phyloP scores from a whole-genome alignment of 30 jellyfish, hydroid and myxozoan species.

The Nemopilema nomurai region DNA sequence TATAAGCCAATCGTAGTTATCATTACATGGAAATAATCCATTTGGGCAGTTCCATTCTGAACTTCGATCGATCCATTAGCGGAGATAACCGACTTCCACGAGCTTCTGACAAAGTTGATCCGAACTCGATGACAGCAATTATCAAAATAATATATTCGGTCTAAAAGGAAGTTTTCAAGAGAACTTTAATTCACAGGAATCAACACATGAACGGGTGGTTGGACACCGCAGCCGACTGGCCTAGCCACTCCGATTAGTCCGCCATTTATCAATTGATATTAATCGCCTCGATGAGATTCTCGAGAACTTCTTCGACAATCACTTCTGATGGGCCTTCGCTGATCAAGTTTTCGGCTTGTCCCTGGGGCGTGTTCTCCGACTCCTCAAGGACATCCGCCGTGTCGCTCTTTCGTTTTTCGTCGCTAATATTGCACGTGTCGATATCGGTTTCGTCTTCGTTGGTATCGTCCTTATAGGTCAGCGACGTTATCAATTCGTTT shows the following conservation, averaged over 20 bases:
- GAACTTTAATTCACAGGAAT: background rate
- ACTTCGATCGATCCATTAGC: background rate
- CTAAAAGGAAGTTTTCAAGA: background rate
- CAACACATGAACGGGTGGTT: background rate
- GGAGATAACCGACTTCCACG: background rate
- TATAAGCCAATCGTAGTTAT: background rate
- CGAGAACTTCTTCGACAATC: constrained; percentile 31
- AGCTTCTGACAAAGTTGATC: background rate
- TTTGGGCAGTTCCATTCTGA: background rate
- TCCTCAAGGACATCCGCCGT: constrained; percentile 30
- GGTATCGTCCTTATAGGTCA: constrained; percentile 19
- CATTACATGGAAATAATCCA: background rate
- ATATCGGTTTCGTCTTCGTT: constrained; percentile 14
- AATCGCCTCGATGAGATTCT: constrained; percentile 24
- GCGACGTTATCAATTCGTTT: constrained; percentile 5
- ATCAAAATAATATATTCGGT: background rate
- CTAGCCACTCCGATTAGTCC: background rate
- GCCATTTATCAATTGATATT: background rate
- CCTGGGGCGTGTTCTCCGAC: constrained; percentile 6
- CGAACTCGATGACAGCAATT: background rate
- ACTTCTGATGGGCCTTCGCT: constrained; percentile 35
- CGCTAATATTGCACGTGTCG: constrained; percentile 28
- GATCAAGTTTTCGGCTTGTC: constrained; percentile 3
- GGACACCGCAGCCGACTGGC: background rate
- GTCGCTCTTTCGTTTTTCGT: constrained; percentile 56